Evolutionary conservation across 1,140 invertebrate species (phyloP), one percentile per base, ranked within the genome.

Genomic region (Drosophila pallidifrons): DNA sequence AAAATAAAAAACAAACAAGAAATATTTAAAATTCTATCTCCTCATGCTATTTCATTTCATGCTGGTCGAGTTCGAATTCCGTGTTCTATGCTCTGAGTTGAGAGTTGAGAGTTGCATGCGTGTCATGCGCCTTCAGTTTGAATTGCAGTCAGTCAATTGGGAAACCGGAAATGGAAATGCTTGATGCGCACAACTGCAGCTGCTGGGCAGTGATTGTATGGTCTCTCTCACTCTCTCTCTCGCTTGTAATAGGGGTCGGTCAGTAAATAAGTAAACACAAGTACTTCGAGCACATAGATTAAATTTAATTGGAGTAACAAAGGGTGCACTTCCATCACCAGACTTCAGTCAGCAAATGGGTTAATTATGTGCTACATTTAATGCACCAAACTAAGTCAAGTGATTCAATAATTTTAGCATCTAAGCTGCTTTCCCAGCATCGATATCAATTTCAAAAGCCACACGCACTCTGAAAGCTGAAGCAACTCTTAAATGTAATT

Each of bases 251-350:
- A 49, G 66, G 82, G 83, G 80, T 79, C 66, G 72, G 49, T 52
- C 28, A 66, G 64, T 68, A 52, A 46, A 68, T 65, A 77, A 63
- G 67, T 65, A 61, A 41, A 64, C 55, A 61, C 57, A 49, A 54
- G 28, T 32, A 54, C 28, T 54, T 52, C 11, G 5, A 51, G 66
- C 10, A 5, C 15, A 30, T 43, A 11, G 57, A 69, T 59, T 77
- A 71, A 60, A 80, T 74, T 81, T 60, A 86, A 86, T 81, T 72
- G 59, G 51, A 88, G 69, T 75, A 32, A 45, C 65, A 77, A 82
- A 68, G 72, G 68, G 68, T 75, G 59, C 35, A n/a, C 30, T 60
- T 45, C 13, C 7, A 6, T 41, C n/a, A 15, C 11, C 20, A 25
- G 16, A 5, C 20, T 13, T 38, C 15, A 13, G 30, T 32, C 30